phyloP scores from a whole-genome alignment of 2,113 vertebrate genomes.

The Uropsilus gracilis region DNA sequence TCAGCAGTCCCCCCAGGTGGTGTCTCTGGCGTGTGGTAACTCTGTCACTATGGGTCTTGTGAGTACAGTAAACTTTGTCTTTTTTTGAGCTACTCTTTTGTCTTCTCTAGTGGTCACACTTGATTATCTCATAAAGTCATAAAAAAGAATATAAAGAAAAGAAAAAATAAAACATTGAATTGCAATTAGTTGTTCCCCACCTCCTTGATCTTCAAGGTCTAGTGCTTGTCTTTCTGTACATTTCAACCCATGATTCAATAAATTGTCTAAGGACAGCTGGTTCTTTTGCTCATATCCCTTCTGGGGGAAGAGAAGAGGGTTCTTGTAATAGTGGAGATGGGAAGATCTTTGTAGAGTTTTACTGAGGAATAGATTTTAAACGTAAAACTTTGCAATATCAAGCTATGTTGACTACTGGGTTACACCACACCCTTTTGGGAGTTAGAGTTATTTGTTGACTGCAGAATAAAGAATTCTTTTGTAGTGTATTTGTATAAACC shows the following conservation, averaged over 20 bases:
- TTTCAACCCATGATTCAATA: background rate
- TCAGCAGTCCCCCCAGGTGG: fast-evolving
- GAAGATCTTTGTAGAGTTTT: background rate
- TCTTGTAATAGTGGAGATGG: background rate
- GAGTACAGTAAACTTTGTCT: background rate
- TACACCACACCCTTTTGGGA: background rate
- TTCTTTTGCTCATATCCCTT: background rate
- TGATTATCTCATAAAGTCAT: background rate
- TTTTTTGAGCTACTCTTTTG: background rate
- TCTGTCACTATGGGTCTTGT: background rate
- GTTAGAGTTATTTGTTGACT: background rate
- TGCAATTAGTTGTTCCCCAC: no score
- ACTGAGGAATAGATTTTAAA: background rate
- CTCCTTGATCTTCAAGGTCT: background rate
- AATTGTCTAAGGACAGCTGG: background rate
- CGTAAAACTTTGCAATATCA: background rate
- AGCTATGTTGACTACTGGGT: background rate
- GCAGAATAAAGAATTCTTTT: background rate
- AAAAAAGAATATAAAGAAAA: background rate
- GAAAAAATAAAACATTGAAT: background rate
- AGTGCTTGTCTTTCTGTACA: background rate
- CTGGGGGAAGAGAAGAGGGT: background rate
- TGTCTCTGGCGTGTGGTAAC: background rate
- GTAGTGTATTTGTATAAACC: background rate
- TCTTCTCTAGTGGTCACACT: background rate